Percentiles rank a stretch among this genome's conserved stretches.
Evolutionary conservation across 2,797 vertebrate genomes (phyloP).

Genomic region (Pelodytes ibericus): DNA sequence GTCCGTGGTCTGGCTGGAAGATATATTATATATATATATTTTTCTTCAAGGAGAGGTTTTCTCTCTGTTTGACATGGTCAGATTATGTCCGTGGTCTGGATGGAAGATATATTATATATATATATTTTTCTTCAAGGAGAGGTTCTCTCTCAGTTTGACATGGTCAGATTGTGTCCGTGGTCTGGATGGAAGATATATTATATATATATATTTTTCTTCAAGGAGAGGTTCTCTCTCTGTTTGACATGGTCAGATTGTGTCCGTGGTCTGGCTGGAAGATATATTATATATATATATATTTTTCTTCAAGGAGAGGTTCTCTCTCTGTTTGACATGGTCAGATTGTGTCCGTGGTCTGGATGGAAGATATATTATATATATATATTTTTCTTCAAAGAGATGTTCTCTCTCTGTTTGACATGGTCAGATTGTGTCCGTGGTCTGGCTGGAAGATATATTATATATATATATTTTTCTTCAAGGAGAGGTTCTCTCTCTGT

Average conservation of each 20-base stretch:
- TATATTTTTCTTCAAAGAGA: slow-evolving; percentile 56
- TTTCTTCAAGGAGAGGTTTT: slow-evolving; percentile 48
- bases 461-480: slow-evolving; percentile 60
- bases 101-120: too few species aligned
- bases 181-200: too few species aligned
- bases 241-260: slow-evolving; percentile 9
- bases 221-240: slow-evolving; percentile 8
- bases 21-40: too few species aligned
- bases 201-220: slow-evolving; percentile 60
- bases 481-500: slow-evolving; percentile 8
- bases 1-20: background rate
- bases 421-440: slow-evolving; percentile 2
- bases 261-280: too few species aligned
- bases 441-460: too few species aligned
- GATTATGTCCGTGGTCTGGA: slow-evolving; percentile 1
- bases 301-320: slow-evolving; percentile 48
- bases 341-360: slow-evolving; percentile 2
- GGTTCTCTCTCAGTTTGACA: slow-evolving; percentile 5
- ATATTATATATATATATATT: too few species aligned
- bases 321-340: slow-evolving; percentile 8
- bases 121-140: slow-evolving; percentile 57
- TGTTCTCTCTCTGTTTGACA: slow-evolving; percentile 8
- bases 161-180: slow-evolving; percentile 2
- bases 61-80: slow-evolving; percentile 8
- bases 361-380: too few species aligned